A percentile compares a stretch with the other conserved stretches of the same genome.
phyloP scores from a whole-genome alignment of 2,797 vertebrate genomes.

The Phoebastria nigripes region DNA sequence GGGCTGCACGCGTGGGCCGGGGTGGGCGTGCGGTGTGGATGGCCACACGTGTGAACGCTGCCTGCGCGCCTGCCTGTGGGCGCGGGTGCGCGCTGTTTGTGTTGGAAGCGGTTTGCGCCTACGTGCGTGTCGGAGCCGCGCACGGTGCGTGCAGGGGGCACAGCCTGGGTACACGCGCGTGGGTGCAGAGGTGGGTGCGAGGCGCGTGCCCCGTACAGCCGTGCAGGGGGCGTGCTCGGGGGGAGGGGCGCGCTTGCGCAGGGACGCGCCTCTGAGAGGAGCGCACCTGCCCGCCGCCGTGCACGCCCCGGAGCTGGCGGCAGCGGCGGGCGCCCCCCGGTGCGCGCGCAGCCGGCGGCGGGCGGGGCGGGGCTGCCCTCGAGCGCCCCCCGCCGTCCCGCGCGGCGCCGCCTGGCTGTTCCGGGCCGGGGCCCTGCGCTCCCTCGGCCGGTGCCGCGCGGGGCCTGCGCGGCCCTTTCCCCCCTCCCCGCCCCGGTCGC shows the following conservation, averaged over 20 bases:
- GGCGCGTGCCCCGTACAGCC: too few species aligned
- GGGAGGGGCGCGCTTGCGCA: too few species aligned
- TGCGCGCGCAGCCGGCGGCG: neutral
- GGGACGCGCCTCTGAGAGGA: neutral
- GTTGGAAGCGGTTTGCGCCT: neutral
- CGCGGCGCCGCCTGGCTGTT: slow-evolving; percentile 33
- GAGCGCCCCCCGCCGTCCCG: neutral
- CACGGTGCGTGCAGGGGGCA: neutral
- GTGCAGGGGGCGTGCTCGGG: too few species aligned
- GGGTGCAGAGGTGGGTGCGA: too few species aligned
- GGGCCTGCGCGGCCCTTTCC: neutral
- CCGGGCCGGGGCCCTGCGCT: slow-evolving; percentile 30
- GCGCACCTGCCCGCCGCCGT: neutral
- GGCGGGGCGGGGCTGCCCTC: neutral
- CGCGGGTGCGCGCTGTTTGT: too few species aligned
- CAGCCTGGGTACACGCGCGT: too few species aligned
- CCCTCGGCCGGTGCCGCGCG: slow-evolving; percentile 44
- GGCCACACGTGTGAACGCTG: too few species aligned
- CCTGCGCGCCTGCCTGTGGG: too few species aligned
- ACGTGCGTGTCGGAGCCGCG: neutral
- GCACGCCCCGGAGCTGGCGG: neutral
- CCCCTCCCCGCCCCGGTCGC: slow-evolving; percentile 38
- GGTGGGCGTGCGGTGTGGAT: too few species aligned
- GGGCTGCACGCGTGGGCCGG: neutral
- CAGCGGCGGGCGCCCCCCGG: neutral